Evolutionary conservation across 2,113 vertebrate genomes (phyloP).

Genomic region (Artemisiospiza belli): DNA sequence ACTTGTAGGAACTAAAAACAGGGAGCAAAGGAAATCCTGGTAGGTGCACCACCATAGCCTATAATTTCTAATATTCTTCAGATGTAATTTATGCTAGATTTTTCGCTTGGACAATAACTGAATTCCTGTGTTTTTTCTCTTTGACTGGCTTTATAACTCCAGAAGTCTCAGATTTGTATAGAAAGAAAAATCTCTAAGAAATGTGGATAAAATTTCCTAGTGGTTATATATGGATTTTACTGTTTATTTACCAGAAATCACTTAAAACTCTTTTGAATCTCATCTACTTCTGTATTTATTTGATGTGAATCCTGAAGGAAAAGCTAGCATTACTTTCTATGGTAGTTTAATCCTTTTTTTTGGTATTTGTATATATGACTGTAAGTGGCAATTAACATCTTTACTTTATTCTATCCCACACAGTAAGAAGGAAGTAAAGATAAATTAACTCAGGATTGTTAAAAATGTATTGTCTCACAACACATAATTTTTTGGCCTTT

Average conservation of each 20-base stretch:
- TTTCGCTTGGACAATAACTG: neutral
- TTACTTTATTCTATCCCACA: neutral
- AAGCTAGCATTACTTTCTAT: accelerated
- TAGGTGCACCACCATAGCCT: neutral
- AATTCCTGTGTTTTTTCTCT: neutral
- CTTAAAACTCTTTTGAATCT: neutral
- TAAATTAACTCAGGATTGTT: neutral
- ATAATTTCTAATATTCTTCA: neutral
- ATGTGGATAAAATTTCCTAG: neutral
- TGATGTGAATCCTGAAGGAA: neutral
- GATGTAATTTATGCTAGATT: neutral
- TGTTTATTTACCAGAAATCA: neutral
- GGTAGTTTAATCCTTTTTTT: neutral
- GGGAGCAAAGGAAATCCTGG: neutral
- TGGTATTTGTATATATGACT: neutral
- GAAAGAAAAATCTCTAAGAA: neutral
- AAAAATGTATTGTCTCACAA: neutral
- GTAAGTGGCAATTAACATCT: neutral
- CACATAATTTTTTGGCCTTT: neutral
- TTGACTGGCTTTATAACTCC: neutral
- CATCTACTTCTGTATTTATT: neutral
- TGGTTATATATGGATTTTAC: neutral
- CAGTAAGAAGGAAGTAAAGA: neutral
- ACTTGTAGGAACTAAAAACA: neutral
- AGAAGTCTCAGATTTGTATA: accelerated